phyloP scores from a whole-genome alignment of 2,113 vertebrate genomes.

The Brachyhypopomus gauderio region DNA sequence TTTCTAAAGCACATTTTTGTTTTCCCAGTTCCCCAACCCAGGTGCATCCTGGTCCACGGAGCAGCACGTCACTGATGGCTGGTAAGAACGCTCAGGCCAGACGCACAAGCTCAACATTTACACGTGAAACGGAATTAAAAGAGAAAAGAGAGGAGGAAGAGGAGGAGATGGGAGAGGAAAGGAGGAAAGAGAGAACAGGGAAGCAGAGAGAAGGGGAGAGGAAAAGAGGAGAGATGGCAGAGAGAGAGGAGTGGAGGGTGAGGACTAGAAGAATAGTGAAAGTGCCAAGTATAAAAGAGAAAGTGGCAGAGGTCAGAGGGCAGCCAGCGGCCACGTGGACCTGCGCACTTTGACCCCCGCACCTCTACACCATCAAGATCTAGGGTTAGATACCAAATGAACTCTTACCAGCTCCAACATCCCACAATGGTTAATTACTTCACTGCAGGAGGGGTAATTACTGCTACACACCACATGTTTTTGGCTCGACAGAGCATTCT shows the following conservation, averaged over 20 bases:
- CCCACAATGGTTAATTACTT: background rate
- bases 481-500: constrained; percentile 62
- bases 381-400: constrained; percentile 1
- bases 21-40: background rate
- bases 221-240: background rate
- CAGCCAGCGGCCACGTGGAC: background rate
- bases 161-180: background rate
- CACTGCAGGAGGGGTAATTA: background rate
- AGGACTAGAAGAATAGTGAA: background rate
- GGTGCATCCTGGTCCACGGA: background rate
- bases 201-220: background rate
- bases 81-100: background rate
- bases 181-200: background rate
- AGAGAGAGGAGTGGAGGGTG: background rate
- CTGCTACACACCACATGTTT: constrained; percentile 46
- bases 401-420: background rate
- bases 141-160: background rate
- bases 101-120: background rate
- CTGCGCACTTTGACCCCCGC: background rate
- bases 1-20: background rate
- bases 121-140: background rate
- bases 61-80: background rate
- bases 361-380: constrained; percentile 3
- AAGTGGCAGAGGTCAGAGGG: background rate
- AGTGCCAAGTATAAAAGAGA: background rate